Base-by-base conservation (phyloP, 2,113 vertebrate genomes). In the Origma solitaria region DNA sequence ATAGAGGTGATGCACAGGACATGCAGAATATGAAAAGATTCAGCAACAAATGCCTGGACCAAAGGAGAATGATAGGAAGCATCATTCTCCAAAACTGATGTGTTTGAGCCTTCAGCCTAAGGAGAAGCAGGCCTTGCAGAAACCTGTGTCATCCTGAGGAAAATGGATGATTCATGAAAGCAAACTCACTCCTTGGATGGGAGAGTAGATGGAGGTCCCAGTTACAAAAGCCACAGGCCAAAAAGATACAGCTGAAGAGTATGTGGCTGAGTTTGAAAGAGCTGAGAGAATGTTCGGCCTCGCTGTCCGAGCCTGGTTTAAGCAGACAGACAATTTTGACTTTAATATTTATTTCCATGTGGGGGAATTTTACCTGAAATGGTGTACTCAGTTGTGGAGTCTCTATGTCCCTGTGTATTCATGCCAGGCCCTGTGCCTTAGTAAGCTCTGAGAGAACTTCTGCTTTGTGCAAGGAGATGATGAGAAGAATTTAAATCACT, bases 241-340 rank as follows among this genome's bases (percentile, higher is more conserved):
- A 56, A 51, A 82, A 75, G 33, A 51, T 19, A 40, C 9, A 88
- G 35, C 28, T 6, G 9, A 89, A 54, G 33, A 57, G 15, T 20
- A 0, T 0, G 31, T 27, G 30, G 7, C 33, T 54, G 42, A 38
- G 13, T 15, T 3, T 37, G 17, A 78, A 90, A 37, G 40, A 82
- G 22, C 15, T 82, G 44, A 28, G 15, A 60, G 7, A 71, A 12
- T 28, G 14, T 28, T 82, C 24, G 12, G 6, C 11, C 13, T 18
- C 1, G 0, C 12, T 84, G 44, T 19, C 15, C 9, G 22, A 23
- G 27, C 4, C 72, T 71, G 72, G 14, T 56, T 71, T 70, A 71
- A 87, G 51, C 33, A 69, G 61, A 31, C 16, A 80, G 28, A 4
- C 7, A 64, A 18, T 13, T 68, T 79, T 24, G 50, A 37, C 35